These are phyloP conservation scores for Thaumatotibia leucotreta DNA, from an alignment of 1,140 invertebrate genomes.

Conservation along the genomic window DNA sequence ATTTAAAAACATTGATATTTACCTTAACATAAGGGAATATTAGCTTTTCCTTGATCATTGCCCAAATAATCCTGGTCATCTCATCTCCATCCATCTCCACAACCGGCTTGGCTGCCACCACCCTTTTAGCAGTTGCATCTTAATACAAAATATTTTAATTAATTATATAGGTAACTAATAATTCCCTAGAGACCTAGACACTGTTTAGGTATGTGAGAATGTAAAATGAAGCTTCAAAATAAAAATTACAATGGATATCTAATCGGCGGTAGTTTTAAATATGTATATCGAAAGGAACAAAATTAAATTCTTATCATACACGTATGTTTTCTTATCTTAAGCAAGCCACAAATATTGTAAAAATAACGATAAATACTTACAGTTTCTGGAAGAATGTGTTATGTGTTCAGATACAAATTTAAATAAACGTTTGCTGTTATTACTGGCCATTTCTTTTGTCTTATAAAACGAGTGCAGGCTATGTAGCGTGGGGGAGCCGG, in stretches of 20 bases:
- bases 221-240: no score
- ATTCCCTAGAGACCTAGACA: no score
- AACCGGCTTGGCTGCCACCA: slow-evolving; percentile 84
- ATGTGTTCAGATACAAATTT: slow-evolving; percentile 45
- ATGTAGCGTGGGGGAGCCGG: not conserved
- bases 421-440: slow-evolving; percentile 42
- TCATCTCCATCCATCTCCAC: slow-evolving; percentile 97
- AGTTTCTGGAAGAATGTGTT: slow-evolving; percentile 37
- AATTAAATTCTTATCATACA: not conserved
- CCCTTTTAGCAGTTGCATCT: slow-evolving; percentile 79
- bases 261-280: not conserved
- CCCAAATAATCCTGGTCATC: slow-evolving; percentile 94
- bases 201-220: no score
- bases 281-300: not conserved
- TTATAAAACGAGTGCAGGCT: not conserved
- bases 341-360: slow-evolving; percentile 18
- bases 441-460: slow-evolving; percentile 39
- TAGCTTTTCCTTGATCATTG: slow-evolving; percentile 91
- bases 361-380: slow-evolving; percentile 38
- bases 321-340: slow-evolving; percentile 19
- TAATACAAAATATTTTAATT: no score
- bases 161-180: no score
- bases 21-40: slow-evolving; percentile 93
- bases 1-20: slow-evolving; percentile 27
- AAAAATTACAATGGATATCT: no score